Percentiles rank a stretch among this genome's conserved stretches.
These are phyloP conservation scores for Rutpela maculata DNA, from an alignment of 2,888 invertebrate species.

Conservation along the genomic window DNA sequence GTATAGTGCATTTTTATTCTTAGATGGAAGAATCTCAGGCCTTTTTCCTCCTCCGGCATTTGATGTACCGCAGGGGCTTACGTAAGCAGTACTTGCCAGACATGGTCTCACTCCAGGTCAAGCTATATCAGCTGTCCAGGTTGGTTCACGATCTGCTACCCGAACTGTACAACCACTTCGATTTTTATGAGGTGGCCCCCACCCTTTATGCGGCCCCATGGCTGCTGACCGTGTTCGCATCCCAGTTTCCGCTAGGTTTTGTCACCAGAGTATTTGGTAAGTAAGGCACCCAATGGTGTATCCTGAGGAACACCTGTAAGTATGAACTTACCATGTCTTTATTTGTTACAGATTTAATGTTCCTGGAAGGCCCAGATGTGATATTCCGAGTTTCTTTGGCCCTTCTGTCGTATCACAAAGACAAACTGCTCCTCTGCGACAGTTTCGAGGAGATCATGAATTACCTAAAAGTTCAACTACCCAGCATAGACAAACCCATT, in stretches of 20 bases:
- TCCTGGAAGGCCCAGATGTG: conserved; percentile 92
- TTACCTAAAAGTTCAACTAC: conserved; percentile 88
- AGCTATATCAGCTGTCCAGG: conserved; percentile 93
- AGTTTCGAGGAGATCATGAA: conserved; percentile 96
- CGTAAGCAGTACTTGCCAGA: conserved; percentile 94
- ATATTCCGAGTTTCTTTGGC: conserved; percentile 93
- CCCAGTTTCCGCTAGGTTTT: conserved; percentile 96
- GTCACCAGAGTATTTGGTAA: conserved; percentile 94
- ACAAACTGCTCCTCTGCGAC: conserved; percentile 88
- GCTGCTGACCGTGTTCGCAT: conserved; percentile 96
- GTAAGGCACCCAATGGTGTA: conserved; percentile 51
- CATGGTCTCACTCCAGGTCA: conserved; percentile 93
- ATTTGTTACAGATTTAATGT: conserved; percentile 85
- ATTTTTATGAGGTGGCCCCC: conserved; percentile 92
- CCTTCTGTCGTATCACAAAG: conserved; percentile 88
- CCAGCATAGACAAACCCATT: conserved; percentile 80
- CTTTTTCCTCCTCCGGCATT: conserved; percentile 89
- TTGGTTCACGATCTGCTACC: conserved; percentile 91
- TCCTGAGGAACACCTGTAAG: neutral
- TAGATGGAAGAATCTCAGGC: conserved; percentile 96
- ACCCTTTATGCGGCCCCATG: conserved; percentile 97
- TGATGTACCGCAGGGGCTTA: conserved; percentile 93
- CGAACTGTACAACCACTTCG: conserved; percentile 90
- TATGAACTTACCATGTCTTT: neutral
- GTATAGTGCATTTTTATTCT: conserved; percentile 49